phyloP scores from a whole-genome alignment of 2,113 vertebrate species.

The Cyprinodon variegatus region DNA sequence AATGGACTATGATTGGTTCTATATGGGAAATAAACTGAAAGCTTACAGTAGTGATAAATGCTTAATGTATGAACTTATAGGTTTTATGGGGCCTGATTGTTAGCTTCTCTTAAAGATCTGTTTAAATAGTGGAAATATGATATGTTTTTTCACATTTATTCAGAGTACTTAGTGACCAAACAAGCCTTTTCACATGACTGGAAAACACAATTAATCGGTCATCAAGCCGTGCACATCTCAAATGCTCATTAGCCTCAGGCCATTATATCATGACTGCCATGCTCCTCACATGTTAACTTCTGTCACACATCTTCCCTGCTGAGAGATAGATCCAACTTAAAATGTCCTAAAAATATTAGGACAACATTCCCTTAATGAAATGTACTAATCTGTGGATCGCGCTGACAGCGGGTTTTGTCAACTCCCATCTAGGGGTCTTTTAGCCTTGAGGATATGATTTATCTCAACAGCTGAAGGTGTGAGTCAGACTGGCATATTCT shows the following conservation, averaged over 20 bases:
- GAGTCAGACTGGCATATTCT: slow-evolving; percentile 51
- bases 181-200: slow-evolving; percentile 32
- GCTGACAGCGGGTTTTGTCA: slow-evolving; percentile 64
- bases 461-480: slow-evolving; percentile 66
- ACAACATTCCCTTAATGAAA: slow-evolving; percentile 16
- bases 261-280: no score
- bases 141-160: not conserved
- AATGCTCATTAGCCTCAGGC: slow-evolving; percentile 17
- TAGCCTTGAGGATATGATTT: slow-evolving; percentile 59
- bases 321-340: not conserved
- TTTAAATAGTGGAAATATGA: no score
- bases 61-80: not conserved
- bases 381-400: slow-evolving; percentile 43
- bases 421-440: slow-evolving; percentile 31
- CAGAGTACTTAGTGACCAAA: not conserved
- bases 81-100: not conserved
- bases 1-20: no score
- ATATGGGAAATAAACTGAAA: no score
- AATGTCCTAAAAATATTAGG: not conserved
- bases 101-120: no score
- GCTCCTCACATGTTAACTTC: no score
- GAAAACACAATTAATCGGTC: slow-evolving; percentile 12
- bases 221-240: slow-evolving; percentile 7
- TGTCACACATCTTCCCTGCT: not conserved
- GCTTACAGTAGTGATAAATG: not conserved